Evolutionary conservation across 2,113 vertebrate genomes (phyloP), one percentile per base, ranked within the genome.

Genomic region (Malaclemys terrapin): DNA sequence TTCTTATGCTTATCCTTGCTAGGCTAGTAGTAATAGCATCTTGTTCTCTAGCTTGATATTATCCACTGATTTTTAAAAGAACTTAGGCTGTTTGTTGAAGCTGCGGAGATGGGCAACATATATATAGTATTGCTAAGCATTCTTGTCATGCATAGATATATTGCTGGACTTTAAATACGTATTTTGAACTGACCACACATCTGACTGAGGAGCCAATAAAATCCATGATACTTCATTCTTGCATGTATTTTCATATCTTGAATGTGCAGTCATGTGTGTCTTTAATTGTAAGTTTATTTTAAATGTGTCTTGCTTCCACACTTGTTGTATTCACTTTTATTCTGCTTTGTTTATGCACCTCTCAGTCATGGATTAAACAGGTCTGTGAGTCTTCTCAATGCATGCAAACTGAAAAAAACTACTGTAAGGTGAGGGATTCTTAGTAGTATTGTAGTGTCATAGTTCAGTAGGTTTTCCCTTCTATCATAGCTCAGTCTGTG

Each of bases 351-450:
- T 97, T 95, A 97, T 5, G 96, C 95, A 97, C 97, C 97, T 97
- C 95, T 97, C 95, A 56, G 90, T 76, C 88, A 80, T 94, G 96
- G 96, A 98, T 96, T 97, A 96, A 98, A 93, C 97, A 97, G 97
- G 95, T 98, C 98, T 96, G 94, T 98, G 98, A 98, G 96, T 97
- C 98, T 98, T 97, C 98, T 98, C 94, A 96, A 86, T 96, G 95
- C 97, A 82, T 91, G 97, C 97, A 98, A 97, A 98, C 96, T 97
- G 97, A 98, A 98, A 96, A 98, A 98, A 95, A 89, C 98, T 93
- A 86, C 98, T 56, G 93, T 98, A 96, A 98, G 98, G 98, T 98
- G 98, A 99, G 98, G 98, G 94, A 81, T 93, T 54, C 95, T 93
- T 92, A 52, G 89, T 91, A 89, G 76, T 79, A 92, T 54, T 88